Percentiles rank a stretch among this genome's conserved stretches.
Conservation (phyloP, 2,797 vertebrate species). For the Chiroxiphia lanceolata region DNA sequence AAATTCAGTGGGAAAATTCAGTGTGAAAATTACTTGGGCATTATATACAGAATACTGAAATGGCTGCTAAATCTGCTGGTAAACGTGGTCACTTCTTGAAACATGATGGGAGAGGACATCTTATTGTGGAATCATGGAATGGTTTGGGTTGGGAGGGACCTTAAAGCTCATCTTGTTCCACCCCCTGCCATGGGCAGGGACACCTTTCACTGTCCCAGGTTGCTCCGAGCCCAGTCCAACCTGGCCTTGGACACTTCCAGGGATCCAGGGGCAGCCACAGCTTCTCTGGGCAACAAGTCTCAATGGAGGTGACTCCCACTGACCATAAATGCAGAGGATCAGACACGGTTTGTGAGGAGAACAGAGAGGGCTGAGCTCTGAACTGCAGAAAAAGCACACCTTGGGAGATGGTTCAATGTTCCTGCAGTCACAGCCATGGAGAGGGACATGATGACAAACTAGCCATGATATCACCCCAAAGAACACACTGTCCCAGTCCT, state of each 20-base stretch:
- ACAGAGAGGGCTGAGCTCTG: not conserved
- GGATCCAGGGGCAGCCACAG: not conserved
- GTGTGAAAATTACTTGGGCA: not conserved
- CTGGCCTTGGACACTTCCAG: not conserved
- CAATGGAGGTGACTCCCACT: not conserved
- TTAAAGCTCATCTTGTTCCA: not conserved
- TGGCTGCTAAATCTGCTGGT: not conserved
- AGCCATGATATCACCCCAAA: not conserved
- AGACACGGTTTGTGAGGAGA: not conserved
- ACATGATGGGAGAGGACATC: accelerated
- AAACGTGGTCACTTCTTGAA: constrained; percentile 4
- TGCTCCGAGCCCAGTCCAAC: not conserved
- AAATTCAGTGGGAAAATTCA: not conserved
- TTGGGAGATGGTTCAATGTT: not conserved
- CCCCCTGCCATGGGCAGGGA: not conserved
- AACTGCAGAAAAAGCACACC: not conserved
- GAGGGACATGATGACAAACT: not conserved
- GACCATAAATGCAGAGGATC: not conserved
- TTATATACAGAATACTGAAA: not conserved
- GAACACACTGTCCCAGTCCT: not conserved
- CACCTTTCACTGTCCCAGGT: not conserved
- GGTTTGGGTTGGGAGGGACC: not conserved
- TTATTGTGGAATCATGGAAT: not conserved
- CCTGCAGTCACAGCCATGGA: not conserved
- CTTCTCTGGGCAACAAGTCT: no score